Percentiles rank a stretch among this genome's conserved stretches.
Conservation (phyloP, 2,113 vertebrate species). For the Mola mola region DNA sequence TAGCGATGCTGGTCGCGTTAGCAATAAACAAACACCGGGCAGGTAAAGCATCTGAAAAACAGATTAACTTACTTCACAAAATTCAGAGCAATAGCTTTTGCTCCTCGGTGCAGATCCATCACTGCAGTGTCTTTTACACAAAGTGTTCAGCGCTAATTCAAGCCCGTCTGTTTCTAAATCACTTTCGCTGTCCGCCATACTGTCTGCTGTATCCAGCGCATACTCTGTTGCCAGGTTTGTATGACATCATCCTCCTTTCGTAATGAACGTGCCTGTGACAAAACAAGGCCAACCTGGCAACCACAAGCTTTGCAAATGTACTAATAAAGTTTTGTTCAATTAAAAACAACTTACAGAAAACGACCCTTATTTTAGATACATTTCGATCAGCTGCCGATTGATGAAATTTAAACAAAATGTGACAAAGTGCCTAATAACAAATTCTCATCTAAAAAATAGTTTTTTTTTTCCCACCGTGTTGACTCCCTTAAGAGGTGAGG, state of each 20-base stretch:
- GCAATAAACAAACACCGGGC: conserved; percentile 46
- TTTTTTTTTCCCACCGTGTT: too few relatives aligned
- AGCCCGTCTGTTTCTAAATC: conserved; percentile 93
- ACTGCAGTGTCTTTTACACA: conserved; percentile 73
- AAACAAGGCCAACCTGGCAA: conserved; percentile 57
- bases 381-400: too few relatives aligned
- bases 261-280: background rate
- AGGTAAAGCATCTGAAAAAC: background rate
- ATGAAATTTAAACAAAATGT: too few relatives aligned
- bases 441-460: too few relatives aligned
- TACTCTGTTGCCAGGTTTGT: conserved; percentile 73
- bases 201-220: conserved; percentile 86
- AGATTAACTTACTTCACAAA: conserved; percentile 88
- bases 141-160: conserved; percentile 86
- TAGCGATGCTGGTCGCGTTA: conserved; percentile 31
- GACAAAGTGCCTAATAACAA: too few relatives aligned
- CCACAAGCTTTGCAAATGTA: background rate
- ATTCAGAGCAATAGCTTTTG: conserved; percentile 89
- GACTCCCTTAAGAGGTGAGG: too few relatives aligned
- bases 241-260: conserved; percentile 6
- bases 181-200: conserved; percentile 98
- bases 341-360: background rate
- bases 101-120: conserved; percentile 77
- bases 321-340: background rate
- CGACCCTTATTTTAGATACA: background rate